Conservation (phyloP, 1,140 invertebrate species). For the honey bee (Apis mellifera) region DNA sequence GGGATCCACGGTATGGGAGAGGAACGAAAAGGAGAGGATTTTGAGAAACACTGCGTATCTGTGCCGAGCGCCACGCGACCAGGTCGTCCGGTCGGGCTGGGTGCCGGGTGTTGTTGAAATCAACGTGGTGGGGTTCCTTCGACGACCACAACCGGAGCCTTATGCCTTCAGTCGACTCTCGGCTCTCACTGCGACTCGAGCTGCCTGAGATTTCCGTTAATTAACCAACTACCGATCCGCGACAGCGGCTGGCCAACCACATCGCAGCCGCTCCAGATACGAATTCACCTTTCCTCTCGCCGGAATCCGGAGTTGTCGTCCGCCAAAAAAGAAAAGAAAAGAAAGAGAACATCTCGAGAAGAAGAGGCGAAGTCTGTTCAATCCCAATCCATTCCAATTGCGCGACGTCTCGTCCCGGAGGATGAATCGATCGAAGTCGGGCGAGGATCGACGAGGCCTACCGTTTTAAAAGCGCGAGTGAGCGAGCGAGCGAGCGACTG, state of each 20-base stretch:
- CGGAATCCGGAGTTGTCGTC: too few relatives aligned
- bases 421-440: neutral
- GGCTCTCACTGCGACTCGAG: slow-evolving; percentile 75
- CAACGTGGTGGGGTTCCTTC: slow-evolving; percentile 77
- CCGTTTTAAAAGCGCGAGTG: slow-evolving; percentile 5
- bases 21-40: slow-evolving; percentile 55
- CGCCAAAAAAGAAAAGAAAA: too few relatives aligned
- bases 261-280: neutral
- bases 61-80: slow-evolving; percentile 77
- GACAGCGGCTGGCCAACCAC: slow-evolving; percentile 38
- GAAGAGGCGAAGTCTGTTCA: too few relatives aligned
- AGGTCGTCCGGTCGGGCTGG: slow-evolving; percentile 72
- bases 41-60: slow-evolving; percentile 77
- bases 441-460: neutral
- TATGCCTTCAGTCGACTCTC: slow-evolving; percentile 77
- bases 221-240: slow-evolving; percentile 50
- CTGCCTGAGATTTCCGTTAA: slow-evolving; percentile 67
- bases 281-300: neutral
- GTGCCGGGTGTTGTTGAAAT: slow-evolving; percentile 77
- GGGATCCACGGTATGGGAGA: neutral
- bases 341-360: neutral
- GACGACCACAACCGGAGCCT: slow-evolving; percentile 71
- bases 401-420: too few relatives aligned
- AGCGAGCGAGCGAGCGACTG: neutral
- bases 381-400: too few relatives aligned